phyloP scores from a whole-genome alignment of 2,888 invertebrate species.

The Parnassius mnemosyne region DNA sequence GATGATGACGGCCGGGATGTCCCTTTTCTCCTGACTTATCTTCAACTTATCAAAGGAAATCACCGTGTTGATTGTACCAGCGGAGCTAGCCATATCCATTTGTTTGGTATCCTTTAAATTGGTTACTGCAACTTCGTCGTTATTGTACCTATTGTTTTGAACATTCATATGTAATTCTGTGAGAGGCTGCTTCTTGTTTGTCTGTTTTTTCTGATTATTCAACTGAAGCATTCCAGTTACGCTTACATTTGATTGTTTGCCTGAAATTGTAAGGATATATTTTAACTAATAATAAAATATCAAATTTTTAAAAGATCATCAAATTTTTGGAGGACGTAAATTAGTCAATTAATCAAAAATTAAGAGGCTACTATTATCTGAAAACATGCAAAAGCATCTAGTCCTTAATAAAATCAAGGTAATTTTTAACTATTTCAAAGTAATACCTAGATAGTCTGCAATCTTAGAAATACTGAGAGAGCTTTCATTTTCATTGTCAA shows the following conservation, averaged over 20 bases:
- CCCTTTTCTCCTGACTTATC: slow-evolving; percentile 36
- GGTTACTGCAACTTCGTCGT: slow-evolving; percentile 45
- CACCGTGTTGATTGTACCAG: slow-evolving; percentile 59
- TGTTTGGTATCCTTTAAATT: slow-evolving; percentile 54
- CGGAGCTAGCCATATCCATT: slow-evolving; percentile 54
- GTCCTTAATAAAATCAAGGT: too few species aligned
- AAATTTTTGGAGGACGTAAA: too few species aligned
- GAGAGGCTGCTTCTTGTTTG: slow-evolving; percentile 52
- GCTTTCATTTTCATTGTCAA: slow-evolving; percentile 42
- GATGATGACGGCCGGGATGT: slow-evolving; percentile 47
- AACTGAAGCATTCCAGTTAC: slow-evolving; percentile 59
- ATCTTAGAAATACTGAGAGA: slow-evolving; percentile 70
- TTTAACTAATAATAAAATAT: not conserved
- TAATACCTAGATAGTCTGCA: slow-evolving; percentile 64
- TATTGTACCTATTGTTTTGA: slow-evolving; percentile 39
- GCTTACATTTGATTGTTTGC: slow-evolving; percentile 63
- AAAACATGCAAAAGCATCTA: too few species aligned
- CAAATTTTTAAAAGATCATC: not conserved
- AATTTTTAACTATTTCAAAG: not conserved
- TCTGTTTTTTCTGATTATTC: slow-evolving; percentile 46
- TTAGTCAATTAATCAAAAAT: too few species aligned
- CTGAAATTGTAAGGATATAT: slow-evolving; percentile 38
- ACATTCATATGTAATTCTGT: slow-evolving; percentile 56
- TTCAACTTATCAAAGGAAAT: slow-evolving; percentile 50
- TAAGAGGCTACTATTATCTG: too few species aligned